phyloP scores from a whole-genome alignment of 2,113 vertebrate species.

The Planiliza haematocheilus region DNA sequence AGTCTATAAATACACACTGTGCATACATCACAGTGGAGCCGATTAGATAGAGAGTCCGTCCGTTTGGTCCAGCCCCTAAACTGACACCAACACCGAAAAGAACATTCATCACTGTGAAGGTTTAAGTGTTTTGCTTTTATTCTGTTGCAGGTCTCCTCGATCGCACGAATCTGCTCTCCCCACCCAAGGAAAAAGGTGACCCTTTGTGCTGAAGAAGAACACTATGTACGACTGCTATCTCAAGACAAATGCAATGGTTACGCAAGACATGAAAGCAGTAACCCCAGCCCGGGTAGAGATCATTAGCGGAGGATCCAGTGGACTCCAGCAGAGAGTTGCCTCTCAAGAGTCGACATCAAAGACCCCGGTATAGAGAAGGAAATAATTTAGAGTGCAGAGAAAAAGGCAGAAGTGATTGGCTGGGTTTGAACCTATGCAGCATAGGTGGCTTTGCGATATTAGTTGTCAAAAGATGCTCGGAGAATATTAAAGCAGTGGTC shows the following conservation, averaged over 20 bases:
- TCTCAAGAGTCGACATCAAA: conserved; percentile 80
- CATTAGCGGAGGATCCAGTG: conserved; percentile 75
- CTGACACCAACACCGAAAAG: conserved; percentile 9
- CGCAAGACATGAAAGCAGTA: conserved; percentile 74
- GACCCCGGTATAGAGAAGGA: conserved; percentile 45
- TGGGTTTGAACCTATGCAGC: conserved; percentile 23
- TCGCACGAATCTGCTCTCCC: conserved; percentile 1
- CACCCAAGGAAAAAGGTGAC: conserved; percentile 21
- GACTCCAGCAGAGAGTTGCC: conserved; percentile 68
- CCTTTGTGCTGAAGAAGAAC: conserved; percentile 44
- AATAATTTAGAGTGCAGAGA: conserved; percentile 49
- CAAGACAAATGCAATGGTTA: conserved; percentile 58
- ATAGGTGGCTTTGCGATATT: conserved; percentile 31
- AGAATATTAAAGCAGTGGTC: conserved; percentile 24
- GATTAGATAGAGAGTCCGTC: background rate
- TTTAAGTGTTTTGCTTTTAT: conserved; percentile 37
- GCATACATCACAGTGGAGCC: background rate
- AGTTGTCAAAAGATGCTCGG: conserved; percentile 33
- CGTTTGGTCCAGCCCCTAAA: background rate
- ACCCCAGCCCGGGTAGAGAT: conserved; percentile 62
- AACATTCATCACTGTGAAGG: conserved; percentile 7
- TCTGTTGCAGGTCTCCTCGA: conserved; percentile 31
- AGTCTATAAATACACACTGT: conserved; percentile 13
- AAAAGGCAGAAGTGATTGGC: conserved; percentile 42
- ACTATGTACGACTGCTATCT: conserved; percentile 51